Conservation (phyloP, 2,888 invertebrate species). For the Cantharis nigra region DNA sequence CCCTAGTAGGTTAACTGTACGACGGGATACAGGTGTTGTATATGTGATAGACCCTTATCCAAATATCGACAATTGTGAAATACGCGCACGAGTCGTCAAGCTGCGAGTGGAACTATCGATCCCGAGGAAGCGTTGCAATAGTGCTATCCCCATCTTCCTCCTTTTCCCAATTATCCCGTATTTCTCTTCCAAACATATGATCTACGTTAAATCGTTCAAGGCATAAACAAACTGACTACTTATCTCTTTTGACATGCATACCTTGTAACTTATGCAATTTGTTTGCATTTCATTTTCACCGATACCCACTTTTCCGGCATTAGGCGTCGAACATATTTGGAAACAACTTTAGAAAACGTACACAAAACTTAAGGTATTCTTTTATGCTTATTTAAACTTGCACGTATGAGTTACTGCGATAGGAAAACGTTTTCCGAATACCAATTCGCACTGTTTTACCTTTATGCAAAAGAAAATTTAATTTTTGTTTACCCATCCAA, state of each 20-base stretch:
- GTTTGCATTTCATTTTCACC: neutral
- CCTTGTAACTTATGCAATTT: neutral
- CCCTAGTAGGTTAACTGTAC: neutral
- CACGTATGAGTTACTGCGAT: neutral
- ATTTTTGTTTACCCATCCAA: neutral
- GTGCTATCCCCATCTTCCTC: neutral
- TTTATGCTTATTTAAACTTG: neutral
- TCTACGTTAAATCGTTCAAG: neutral
- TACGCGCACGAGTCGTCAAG: conserved; percentile 20
- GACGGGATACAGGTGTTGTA: neutral
- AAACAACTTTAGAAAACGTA: neutral
- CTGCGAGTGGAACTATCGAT: conserved; percentile 28
- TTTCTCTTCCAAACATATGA: neutral
- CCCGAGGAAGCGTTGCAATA: neutral
- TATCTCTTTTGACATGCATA: neutral
- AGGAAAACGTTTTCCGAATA: neutral
- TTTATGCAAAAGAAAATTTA: neutral
- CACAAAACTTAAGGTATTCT: neutral
- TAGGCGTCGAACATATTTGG: neutral
- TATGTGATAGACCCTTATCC: conserved; percentile 11
- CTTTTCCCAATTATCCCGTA: neutral
- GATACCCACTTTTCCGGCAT: neutral
- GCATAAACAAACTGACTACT: neutral
- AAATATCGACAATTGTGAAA: conserved; percentile 14
- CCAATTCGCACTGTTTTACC: neutral